Evolutionary conservation across 2,797 vertebrate species (phyloP), one percentile per base, ranked within the genome.

Genomic region (Protosalanx chinensis): DNA sequence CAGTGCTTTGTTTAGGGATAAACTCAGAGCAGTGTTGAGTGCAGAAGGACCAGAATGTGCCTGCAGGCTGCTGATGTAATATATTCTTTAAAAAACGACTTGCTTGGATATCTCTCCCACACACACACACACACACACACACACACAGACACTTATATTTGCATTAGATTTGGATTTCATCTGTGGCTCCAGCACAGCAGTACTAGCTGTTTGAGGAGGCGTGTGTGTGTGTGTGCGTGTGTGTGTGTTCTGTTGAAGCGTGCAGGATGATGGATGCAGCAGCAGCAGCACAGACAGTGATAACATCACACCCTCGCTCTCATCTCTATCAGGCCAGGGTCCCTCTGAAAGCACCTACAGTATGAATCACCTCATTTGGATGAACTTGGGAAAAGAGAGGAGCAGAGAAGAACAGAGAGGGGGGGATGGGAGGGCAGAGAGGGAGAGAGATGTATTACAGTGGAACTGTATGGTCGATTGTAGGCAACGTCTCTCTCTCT

Each of bases 101-200:
- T 41, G 69, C 64, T 82, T 78, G 70, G 70, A 74, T 53, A 29
- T 64, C 30, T 41, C 32, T 8, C 67, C 57, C 27, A 68, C 41
- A 46, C 72, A 66, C 56, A 56, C 15, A 33, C 13, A 16, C 13
- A 16, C 61, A 35, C 61, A 18, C 29, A 63, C 30, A 66, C 68
- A 62, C 8, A 65, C n/a, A 69, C 35, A 33, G 7, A 61, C 65
- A 62, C 37, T 20, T 12, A n/a, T 35, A 81, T 88, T 89, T 89
- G 81, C 84, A 88, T 88, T 80, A 60, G 77, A 84, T 89, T 89
- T 86, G 77, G 76, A 85, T 87, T 84, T 81, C 75, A 84, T 79
- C 77, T 79, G 77, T 71, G 76, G 63, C 79, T 83, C 72, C 76
- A 51, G 70, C 74, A 76, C 73, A 62, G 62, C 68, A 53, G 63